Evolutionary conservation across 1,140 invertebrate genomes (phyloP).

Genomic region (Limonius californicus): DNA sequence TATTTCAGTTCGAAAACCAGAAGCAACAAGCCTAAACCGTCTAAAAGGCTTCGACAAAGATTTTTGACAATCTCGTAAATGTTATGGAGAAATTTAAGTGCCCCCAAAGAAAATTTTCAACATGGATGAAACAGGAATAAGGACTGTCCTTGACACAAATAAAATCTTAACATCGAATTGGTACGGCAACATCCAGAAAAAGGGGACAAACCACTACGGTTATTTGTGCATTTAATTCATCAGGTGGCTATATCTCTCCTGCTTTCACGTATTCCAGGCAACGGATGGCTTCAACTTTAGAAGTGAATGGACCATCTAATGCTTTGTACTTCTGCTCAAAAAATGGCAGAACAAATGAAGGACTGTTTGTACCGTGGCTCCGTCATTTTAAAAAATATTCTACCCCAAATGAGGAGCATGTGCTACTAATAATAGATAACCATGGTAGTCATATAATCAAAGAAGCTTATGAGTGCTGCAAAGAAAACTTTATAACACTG

Average conservation of each 20-base stretch:
- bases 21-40: background rate
- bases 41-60: background rate
- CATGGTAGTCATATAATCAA: no score
- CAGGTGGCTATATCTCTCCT: background rate
- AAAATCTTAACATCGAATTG: background rate
- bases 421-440: no score
- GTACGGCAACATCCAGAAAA: background rate
- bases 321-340: background rate
- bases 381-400: background rate
- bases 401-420: background rate
- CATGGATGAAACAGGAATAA: background rate
- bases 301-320: background rate
- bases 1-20: background rate
- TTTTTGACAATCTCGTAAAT: background rate
- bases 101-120: background rate
- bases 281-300: background rate
- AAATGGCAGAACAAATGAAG: background rate
- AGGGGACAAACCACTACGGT: background rate
- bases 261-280: background rate
- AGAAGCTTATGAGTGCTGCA: no score
- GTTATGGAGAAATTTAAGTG: background rate
- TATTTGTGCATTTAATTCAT: background rate
- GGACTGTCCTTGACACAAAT: background rate
- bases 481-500: no score
- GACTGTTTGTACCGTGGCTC: background rate